Evolutionary conservation across 2,797 vertebrate genomes (phyloP).

Genomic region (Gallirallus australis): DNA sequence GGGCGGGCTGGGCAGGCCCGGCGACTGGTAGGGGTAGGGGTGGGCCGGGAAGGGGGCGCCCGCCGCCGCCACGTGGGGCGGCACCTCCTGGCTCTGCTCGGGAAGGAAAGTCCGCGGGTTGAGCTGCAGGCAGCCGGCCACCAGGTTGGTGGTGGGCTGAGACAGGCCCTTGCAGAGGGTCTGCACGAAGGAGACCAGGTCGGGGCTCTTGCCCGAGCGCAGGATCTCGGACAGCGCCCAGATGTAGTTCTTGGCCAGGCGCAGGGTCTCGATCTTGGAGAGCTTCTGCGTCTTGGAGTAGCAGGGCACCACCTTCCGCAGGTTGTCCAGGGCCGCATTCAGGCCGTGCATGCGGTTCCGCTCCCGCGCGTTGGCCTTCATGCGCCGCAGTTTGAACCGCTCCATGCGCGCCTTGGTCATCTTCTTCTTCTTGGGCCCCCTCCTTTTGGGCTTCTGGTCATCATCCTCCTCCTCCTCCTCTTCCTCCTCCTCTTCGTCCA

Average conservation of each 20-base stretch:
- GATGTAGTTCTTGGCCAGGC: slow-evolving; percentile 98
- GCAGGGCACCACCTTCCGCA: slow-evolving; percentile 97
- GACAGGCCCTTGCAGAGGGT: slow-evolving; percentile 97
- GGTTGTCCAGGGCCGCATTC: slow-evolving; percentile 97
- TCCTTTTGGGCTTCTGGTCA: slow-evolving; percentile 92
- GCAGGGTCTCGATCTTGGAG: slow-evolving; percentile 97
- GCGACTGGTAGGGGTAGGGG: slow-evolving; percentile 92
- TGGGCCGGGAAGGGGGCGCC: slow-evolving; percentile 85
- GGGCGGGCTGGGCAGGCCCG: slow-evolving; percentile 94
- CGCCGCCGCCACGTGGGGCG: slow-evolving; percentile 86
- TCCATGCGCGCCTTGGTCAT: slow-evolving; percentile 98
- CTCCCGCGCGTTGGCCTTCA: slow-evolving; percentile 98
- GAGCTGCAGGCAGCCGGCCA: slow-evolving; percentile 96
- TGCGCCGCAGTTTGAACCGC: slow-evolving; percentile 93
- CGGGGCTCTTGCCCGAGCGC: slow-evolving; percentile 94
- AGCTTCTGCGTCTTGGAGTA: slow-evolving; percentile 99
- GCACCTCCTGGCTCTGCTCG: slow-evolving; percentile 91
- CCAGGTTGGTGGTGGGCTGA: slow-evolving; percentile 96
- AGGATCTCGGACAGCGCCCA: slow-evolving; percentile 96
- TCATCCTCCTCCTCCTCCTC: slow-evolving; percentile 93
- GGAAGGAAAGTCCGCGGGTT: slow-evolving; percentile 97
- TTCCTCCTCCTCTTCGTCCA: slow-evolving; percentile 83
- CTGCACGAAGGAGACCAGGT: slow-evolving; percentile 96
- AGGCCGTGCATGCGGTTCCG: slow-evolving; percentile 98
- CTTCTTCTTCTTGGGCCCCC: slow-evolving; percentile 98